These are phyloP conservation scores for Meghimatium bilineatum DNA, from an alignment of 2,888 invertebrate species.

Conservation along the genomic window DNA sequence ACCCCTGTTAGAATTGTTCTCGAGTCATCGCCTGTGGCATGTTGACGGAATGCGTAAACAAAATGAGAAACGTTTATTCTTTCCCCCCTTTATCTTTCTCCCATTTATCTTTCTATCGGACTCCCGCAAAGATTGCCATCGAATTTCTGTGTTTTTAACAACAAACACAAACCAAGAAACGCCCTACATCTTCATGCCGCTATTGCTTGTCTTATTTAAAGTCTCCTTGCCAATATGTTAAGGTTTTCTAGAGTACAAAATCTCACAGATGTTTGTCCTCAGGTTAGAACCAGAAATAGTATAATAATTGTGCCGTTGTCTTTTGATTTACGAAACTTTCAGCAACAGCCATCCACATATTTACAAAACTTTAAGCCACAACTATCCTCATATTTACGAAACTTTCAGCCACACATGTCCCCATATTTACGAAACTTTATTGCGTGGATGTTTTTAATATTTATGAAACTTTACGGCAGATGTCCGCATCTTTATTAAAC, in stretches of 20 bases:
- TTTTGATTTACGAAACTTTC: too few species aligned
- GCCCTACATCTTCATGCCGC: not conserved
- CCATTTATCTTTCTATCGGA: constrained; percentile 23
- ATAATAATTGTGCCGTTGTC: too few species aligned
- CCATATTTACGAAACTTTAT: too few species aligned
- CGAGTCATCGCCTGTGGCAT: constrained; percentile 40
- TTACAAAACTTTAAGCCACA: too few species aligned
- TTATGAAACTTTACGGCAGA: too few species aligned
- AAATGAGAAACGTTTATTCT: constrained; percentile 22
- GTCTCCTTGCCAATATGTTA: not conserved
- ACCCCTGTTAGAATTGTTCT: not conserved
- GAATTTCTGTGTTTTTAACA: constrained; percentile 33
- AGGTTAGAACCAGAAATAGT: not conserved
- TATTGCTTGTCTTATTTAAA: not conserved
- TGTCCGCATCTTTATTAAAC: too few species aligned
- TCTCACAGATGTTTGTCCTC: not conserved
- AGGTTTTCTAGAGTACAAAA: not conserved
- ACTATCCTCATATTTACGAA: too few species aligned
- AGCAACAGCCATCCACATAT: too few species aligned
- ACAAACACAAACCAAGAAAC: constrained; percentile 10
- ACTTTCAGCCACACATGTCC: too few species aligned
- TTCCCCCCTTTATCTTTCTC: not conserved
- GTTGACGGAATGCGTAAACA: constrained; percentile 35
- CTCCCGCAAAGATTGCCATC: constrained; percentile 10
- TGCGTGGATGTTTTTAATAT: too few species aligned